phyloP scores from a whole-genome alignment of 2,797 vertebrate species.

The Pangasius sanitwongsei region DNA sequence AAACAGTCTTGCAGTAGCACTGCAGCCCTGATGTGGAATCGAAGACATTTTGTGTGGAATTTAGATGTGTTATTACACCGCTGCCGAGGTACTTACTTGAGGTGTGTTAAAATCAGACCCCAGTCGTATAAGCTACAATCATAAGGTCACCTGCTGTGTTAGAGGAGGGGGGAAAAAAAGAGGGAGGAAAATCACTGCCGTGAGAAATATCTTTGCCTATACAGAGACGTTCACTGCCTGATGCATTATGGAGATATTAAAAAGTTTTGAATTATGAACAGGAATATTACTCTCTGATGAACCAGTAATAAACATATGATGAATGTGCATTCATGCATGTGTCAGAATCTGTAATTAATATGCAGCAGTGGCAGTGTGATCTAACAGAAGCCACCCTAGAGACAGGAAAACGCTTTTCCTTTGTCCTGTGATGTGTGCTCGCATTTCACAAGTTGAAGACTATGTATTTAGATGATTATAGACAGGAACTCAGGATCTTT shows the following conservation, averaged over 20 bases:
- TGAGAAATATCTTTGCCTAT: constrained; percentile 1
- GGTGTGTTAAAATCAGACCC: neutral
- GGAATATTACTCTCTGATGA: constrained; percentile 1
- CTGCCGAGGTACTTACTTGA: neutral
- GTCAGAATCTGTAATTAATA: constrained; percentile 39
- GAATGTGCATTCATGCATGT: neutral
- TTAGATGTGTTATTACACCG: constrained; percentile 19
- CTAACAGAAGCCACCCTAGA: neutral
- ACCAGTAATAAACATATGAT: neutral
- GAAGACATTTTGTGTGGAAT: constrained; percentile 12
- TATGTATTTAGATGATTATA: neutral
- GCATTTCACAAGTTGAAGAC: neutral
- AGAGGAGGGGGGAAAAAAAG: constrained; percentile 1
- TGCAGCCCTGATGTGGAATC: neutral
- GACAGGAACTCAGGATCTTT: neutral
- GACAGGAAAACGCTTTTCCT: neutral
- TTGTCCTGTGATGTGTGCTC: neutral
- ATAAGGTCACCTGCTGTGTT: constrained; percentile 32
- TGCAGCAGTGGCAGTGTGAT: constrained; percentile 11
- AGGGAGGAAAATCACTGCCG: neutral
- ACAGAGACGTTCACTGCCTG: neutral
- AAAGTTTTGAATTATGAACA: neutral
- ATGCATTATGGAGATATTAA: neutral
- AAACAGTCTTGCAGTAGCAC: neutral
- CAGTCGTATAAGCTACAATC: constrained; percentile 3